Evolutionary conservation across 1,140 invertebrate species (phyloP), one percentile per base, ranked within the genome.

Genomic region (Amyelois transitella): DNA sequence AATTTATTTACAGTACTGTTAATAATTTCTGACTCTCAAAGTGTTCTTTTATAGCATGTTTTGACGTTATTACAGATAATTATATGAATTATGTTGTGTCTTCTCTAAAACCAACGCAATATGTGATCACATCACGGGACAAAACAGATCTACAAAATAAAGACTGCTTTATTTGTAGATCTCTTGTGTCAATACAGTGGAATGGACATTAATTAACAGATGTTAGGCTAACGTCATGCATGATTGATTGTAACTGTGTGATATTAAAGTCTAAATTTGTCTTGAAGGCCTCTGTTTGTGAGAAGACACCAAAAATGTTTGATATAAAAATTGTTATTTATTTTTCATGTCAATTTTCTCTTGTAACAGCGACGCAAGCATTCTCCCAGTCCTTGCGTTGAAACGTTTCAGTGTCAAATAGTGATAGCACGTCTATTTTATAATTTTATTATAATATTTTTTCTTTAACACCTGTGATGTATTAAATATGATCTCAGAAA

Each of bases 401-500:
- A 32, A 32, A 4, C n/a, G 3, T 24, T 24, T 25, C 28, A 19
- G 10, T 19, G 38, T 14, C 12, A 17, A 6, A 43, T 5, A 18
- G 18, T 48, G 51, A 21, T 32, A 38, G 25, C 55, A 55, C 44
- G 53, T 51, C 17, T 44, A 52, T 53, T 28, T 43, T 60, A 53
- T 77, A 76, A 78, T 77, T 74, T 72, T 75, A 77, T 77, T 75
- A 73, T 77, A 73, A 72, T 67, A 70, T 75, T 75, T 66, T n/a
- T 81, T 72, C 69, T 79, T 69, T 72, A 77, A 85, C 82, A 84
- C 82, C 85, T 88, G 85, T 88, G 85, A 88, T 88, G 82, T 88
- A 86, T 88, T 87, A 87, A 88, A 87, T 88, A 88, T 88, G 86
- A 88, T 88, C 86, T 88, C 86, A 84, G 72, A 83, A 81, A n/a